These are phyloP conservation scores for Scaptodrosophila latifasciaeformis DNA, from an alignment of 2,888 invertebrate genomes.

Conservation along the genomic window DNA sequence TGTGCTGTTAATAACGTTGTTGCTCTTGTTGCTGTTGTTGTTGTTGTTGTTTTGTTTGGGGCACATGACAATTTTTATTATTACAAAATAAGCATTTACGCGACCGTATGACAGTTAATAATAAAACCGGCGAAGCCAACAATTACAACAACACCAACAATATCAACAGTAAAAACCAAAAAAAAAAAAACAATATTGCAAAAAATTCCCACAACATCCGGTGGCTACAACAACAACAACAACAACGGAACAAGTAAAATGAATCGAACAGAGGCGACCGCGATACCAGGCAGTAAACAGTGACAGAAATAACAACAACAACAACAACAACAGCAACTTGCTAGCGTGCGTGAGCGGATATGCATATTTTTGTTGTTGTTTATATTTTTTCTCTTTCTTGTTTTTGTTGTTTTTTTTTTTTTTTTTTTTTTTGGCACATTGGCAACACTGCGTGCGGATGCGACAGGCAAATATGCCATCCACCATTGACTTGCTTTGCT, in stretches of 20 bases:
- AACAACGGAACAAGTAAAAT: constrained; percentile 59
- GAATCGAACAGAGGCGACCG: constrained; percentile 16
- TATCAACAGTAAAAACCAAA: constrained; percentile 8
- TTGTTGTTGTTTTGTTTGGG: too few relatives aligned
- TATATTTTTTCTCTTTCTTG: too few relatives aligned
- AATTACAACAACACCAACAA: constrained; percentile 20
- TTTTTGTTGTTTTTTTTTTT: too few relatives aligned
- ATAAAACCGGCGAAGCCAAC: constrained; percentile 42
- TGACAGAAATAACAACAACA: constrained; percentile 25
- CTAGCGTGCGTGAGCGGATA: constrained; percentile 57
- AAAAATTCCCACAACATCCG: constrained; percentile 69
- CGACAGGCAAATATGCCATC: constrained; percentile 7
- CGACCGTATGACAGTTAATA: constrained; percentile 67
- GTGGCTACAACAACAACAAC: constrained; percentile 48
- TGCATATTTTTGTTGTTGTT: constrained; percentile 58
- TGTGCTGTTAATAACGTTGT: too few relatives aligned
- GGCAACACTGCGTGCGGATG: constrained; percentile 3
- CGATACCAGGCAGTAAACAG: constrained; percentile 22
- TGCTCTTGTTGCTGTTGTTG: too few relatives aligned
- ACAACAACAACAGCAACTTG: too few relatives aligned
- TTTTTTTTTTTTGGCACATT: too few relatives aligned
- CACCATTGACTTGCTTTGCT: too few relatives aligned
- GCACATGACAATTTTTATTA: constrained; percentile 62
- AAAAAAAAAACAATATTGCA: constrained; percentile 43
- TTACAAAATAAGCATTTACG: constrained; percentile 68